Base-by-base conservation (phyloP, 2,797 vertebrate species). In the Ibycter americanus region DNA sequence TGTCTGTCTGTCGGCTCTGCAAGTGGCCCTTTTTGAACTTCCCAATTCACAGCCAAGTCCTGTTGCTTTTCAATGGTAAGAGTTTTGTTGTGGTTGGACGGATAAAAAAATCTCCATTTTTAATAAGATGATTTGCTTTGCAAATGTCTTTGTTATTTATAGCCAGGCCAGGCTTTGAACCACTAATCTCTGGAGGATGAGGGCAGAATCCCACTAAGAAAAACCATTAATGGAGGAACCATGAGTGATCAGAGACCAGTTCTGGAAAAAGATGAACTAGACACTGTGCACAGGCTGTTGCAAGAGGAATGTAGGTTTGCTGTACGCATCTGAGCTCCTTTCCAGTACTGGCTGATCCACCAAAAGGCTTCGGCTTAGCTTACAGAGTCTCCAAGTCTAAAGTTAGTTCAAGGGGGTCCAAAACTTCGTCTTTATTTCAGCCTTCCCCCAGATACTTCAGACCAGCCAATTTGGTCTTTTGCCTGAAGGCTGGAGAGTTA, bases 61-160 rank as follows among this genome's bases (percentile, higher is more conserved):
- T 70, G 90, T 91, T 84, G 92, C 92, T 97, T 82, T 93, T 91
- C 93, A 79, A 74, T 11, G 79, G 93, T 95, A 94, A 96, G 89
- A 86, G 89, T 89, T 94, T 79, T 95, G 89, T 96, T 97, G 96
- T 96, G 97, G 94, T 97, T 93, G 82, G 76, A 95, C 73, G 79
- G 73, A 97, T 96, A 78, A 93, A 97, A 97, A 92, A 83, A 46
- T 63, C 47, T 82, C 42, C 38, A 56, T 88, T 96, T 96, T 97
- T 96, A 97, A 97, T 92, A 94, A 88, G 95, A 95, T 96, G 82
- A 95, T 97, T 96, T 91, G 94, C 94, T 96, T 94, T 89, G 87
- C 96, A 97, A 97, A 97, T 96, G 95, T 94, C 94, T 96, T 26
- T 91, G 91, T 95, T 97, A 96, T 97, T 96, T 96, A 95, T 97